Percentiles rank a stretch among this genome's conserved stretches.
phyloP scores from a whole-genome alignment of 2,888 invertebrate species.

The Aromia moschata region DNA sequence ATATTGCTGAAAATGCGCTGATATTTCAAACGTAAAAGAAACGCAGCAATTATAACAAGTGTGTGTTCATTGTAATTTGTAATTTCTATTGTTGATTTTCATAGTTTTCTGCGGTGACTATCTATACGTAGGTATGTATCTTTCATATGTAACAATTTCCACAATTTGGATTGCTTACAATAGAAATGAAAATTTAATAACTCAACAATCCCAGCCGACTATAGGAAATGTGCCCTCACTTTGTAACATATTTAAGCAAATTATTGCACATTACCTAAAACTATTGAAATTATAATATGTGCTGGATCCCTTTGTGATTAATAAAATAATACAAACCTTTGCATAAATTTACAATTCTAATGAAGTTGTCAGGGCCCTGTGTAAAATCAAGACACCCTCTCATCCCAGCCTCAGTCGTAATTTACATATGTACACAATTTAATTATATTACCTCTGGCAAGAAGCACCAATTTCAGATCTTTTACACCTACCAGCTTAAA shows the following conservation, averaged over 20 bases:
- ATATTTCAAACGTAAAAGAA: too few relatives aligned
- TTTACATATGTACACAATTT: conserved; percentile 28
- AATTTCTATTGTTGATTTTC: too few relatives aligned
- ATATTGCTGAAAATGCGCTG: too few relatives aligned
- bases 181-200: too few relatives aligned
- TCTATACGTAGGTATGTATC: too few relatives aligned
- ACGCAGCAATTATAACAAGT: neutral
- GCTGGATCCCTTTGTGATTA: conserved; percentile 18
- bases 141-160: too few relatives aligned
- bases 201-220: too few relatives aligned
- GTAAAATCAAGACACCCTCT: conserved; percentile 27
- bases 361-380: conserved; percentile 27
- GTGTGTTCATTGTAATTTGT: neutral
- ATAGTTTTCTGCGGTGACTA: too few relatives aligned
- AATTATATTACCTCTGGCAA: conserved; percentile 26
- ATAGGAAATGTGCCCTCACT: too few relatives aligned
- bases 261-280: conserved; percentile 3
- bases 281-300: conserved; percentile 15
- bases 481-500: conserved; percentile 19
- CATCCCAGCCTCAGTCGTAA: conserved; percentile 22
- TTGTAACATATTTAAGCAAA: too few relatives aligned
- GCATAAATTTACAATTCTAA: conserved; percentile 28
- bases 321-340: conserved; percentile 26
- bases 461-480: conserved; percentile 22
- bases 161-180: too few relatives aligned